phyloP scores from a whole-genome alignment of 2,113 vertebrate genomes.

The Microcebus lehilahytsara region DNA sequence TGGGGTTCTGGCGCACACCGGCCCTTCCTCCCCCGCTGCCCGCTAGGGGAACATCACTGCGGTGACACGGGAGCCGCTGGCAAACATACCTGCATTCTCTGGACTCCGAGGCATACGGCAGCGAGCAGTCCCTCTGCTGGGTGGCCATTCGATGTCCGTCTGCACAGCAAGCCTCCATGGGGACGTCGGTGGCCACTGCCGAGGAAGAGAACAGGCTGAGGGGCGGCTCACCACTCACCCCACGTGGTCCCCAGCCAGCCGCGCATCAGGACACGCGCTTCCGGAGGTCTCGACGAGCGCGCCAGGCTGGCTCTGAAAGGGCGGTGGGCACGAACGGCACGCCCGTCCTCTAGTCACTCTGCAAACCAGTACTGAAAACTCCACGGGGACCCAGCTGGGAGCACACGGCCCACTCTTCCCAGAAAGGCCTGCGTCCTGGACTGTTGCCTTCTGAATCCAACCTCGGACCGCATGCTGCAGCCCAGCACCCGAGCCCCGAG shows the following conservation, averaged over 20 bases:
- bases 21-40: not conserved
- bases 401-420: not conserved
- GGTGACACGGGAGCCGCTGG: fast-evolving
- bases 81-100: slow-evolving; percentile 90
- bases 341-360: not conserved
- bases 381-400: not conserved
- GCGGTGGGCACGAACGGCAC: fast-evolving
- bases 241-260: fast-evolving
- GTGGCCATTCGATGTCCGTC: slow-evolving; percentile 88
- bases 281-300: not conserved
- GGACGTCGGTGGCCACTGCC: slow-evolving; percentile 78
- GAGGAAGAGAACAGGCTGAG: not conserved
- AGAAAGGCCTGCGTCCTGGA: not conserved
- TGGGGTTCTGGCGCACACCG: not conserved
- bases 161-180: slow-evolving; percentile 91
- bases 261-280: fast-evolving
- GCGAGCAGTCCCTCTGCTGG: slow-evolving; percentile 86
- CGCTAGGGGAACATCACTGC: fast-evolving
- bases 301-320: not conserved
- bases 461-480: not conserved
- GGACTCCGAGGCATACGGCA: slow-evolving; percentile 85
- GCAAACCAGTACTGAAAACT: fast-evolving
- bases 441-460: fast-evolving
- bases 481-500: not conserved
- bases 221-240: fast-evolving